Conservation (phyloP, 2,888 invertebrate species). For the Ophioninae sp. region DNA sequence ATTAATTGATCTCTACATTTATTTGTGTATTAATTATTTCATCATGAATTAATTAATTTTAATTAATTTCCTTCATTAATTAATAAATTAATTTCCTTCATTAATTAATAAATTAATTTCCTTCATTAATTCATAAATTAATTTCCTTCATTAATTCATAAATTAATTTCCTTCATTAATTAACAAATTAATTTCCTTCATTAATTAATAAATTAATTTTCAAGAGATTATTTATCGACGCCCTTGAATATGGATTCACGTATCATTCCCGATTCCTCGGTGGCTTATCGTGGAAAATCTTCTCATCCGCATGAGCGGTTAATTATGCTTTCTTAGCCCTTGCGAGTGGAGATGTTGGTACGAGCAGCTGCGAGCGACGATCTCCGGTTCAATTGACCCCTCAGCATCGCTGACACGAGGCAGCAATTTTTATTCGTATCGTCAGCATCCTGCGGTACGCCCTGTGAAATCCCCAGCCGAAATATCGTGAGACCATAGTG, state of each 20-base stretch:
- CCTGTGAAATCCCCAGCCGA: not conserved
- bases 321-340: not conserved
- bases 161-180: too few species aligned
- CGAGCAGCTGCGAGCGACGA: slow-evolving; percentile 14
- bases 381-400: slow-evolving; percentile 1
- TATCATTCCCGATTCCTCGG: not conserved
- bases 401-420: not conserved
- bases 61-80: too few species aligned
- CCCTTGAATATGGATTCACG: not conserved
- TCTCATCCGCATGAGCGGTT: slow-evolving; percentile 34
- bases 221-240: too few species aligned
- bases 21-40: too few species aligned
- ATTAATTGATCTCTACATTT: too few species aligned
- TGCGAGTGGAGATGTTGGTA: slow-evolving; percentile 1
- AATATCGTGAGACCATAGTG: not conserved
- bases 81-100: too few species aligned
- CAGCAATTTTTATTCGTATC: not conserved
- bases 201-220: too few species aligned
- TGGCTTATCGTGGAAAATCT: slow-evolving; percentile 21
- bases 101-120: too few species aligned
- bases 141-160: too few species aligned
- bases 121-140: too few species aligned
- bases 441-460: not conserved
- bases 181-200: too few species aligned
- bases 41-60: too few species aligned